Evolutionary conservation across 2,888 invertebrate species (phyloP), one percentile per base, ranked within the genome.

Genomic region (Chrysina gloriosa): DNA sequence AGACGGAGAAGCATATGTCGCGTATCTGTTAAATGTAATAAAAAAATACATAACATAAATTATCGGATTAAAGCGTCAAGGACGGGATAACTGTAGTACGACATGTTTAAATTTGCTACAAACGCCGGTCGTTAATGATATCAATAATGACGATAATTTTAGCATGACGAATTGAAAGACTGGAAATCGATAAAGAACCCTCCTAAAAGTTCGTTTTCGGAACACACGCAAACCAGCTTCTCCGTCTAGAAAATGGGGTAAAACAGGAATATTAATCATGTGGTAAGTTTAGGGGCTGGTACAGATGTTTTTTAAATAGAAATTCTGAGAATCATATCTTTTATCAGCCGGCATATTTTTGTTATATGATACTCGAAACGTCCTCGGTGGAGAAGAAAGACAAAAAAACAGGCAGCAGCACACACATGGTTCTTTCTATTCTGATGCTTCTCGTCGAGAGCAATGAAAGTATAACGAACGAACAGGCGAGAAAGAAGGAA

Each of bases 291-390:
- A n/a, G 27, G 58, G 42, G 36, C 16, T 21, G 11, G 42, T 42
- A 25, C 58, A 42, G 2, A 16, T 58, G 56, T 42, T 58, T 58
- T 58, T 39, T 42, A 14, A 63, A 63, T 63, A 48, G 48, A 47
- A 42, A 25, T 68, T 54, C 68, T 54, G 54, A 31, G 68, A 68
- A 68, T 52, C 11, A 39, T 61, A 67, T 58, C 61, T 63, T 61
- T 68, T 63, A 54, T 68, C 63, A 29, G 45, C 29, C 68, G 68
- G 68, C 42, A 58, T 63, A 63, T 52, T 63, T 68, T 68, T 68
- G 63, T 61, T 34, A 68, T 63, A 36, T 45, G 63, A 68, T 68
- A 63, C 50, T 39, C 42, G 29, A 45, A 45, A 9, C 64, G 48
- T 64, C 50, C 27, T 64, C 23, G 34, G 31, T 11, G 6, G 2